Base-by-base conservation (phyloP, 92 coral and sea anemone genomes). In the Actinostola sp. region DNA sequence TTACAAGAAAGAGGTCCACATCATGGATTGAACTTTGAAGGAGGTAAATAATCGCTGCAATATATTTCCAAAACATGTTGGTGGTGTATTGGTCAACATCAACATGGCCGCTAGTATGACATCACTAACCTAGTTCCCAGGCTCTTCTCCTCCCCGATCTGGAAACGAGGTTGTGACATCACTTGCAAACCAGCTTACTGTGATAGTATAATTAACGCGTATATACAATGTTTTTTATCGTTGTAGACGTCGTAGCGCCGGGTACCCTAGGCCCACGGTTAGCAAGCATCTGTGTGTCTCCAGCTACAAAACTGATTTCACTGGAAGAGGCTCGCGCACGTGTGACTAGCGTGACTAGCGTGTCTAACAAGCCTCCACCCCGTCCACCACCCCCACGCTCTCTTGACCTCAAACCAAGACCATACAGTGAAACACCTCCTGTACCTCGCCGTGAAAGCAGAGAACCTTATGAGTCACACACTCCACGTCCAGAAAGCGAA, bases 301-400 rank as follows among this genome's bases (percentile, higher is more conserved):
- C 97, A 39, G 91, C 90, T 1, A 92, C 99, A 8, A 95, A 95
- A 76, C 80, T 95, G 55, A 83, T 95, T 46, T 85, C 99, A 19
- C 67, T 95, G 65, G 99, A 95, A 71, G 97, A 95, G 53, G 99
- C 99, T 23, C 85, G 99, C 3, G 87, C 96, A n/a, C 97, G 97
- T 28, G 92, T 84, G 2, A 66, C 72, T 70, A 70, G 77, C 24
- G 92, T 84, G 2, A 66, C 72, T 70, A 70, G 77, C 24, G 81
- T 88, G 1, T 90, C 97, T 1, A 43, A 82, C 16, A 88, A 76
- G 55, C 88, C 97, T 56, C 51, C 66, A 54, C 51, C 66, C 82
- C 89, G 73, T 43, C 78, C 72, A 60, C 81, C 66, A 48, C 77
- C 82, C 76, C 84, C 67, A 58, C 71, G 64, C 42, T 50, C 84